Evolutionary conservation across 92 coral and sea anemone species (phyloP), one percentile per base, ranked within the genome.

Genomic region (Scolanthus callimorphus): DNA sequence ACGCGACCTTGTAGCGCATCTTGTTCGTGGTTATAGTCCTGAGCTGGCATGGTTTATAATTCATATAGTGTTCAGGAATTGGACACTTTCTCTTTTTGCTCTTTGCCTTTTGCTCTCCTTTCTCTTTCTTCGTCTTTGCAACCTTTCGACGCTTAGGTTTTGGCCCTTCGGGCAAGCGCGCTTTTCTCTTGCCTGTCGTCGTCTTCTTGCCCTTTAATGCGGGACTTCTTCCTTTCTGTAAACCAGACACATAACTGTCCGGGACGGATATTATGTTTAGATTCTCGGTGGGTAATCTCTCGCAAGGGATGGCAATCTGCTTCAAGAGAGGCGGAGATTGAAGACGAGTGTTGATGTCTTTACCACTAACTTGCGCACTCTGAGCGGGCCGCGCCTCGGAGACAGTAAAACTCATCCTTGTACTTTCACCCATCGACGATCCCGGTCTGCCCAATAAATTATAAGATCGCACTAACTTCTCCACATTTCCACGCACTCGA

Each of bases 1-100:
- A 85, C 31, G 94, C 88, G 15, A 85, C 88, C 3, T 59, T 67
- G 64, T 85, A 85, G 56, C 94, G 69, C 46, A 56, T 67, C 1
- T 62, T 39, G 6, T 66, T 70, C 25, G 67, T 70, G 12, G 71
- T 20, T 15, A 85, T 77, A 11, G 75, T 58, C 3, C 61, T 54
- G 11, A 85, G 48, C 41, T 85, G 69, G n/a, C 59, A 48, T 23
- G 78, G 60, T 34, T 76, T 57, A n/a, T 59, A 47, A 23, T 47
- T 59, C 25, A 41, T 52, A 39, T 85, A 85, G 11, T 38, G 84
- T 8, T 4, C 1, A 38, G 85, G 85, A 25, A 79, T 37, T 3
- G 12, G 21, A 4, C 15, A 71, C 28, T n/a, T 64, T 52, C 27
- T 71, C 3, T 6, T 20, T 39, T 25, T 65, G 11, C 0, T 11